Percentiles rank a stretch among this genome's conserved stretches.
Evolutionary conservation across 2,888 invertebrate species (phyloP).

Genomic region (Parochlus steinenii): DNA sequence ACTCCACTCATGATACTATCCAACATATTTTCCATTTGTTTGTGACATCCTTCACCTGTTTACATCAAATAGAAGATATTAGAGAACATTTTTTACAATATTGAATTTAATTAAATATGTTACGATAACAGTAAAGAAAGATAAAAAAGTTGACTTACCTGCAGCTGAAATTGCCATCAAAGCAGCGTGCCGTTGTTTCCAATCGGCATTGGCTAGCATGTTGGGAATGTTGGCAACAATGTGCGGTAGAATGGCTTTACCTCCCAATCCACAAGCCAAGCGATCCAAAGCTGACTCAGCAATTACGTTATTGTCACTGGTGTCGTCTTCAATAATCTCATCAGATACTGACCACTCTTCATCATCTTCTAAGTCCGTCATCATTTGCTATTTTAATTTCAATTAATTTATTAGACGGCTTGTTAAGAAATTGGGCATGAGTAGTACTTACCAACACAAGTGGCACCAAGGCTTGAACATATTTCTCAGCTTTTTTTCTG

Average conservation of each 20-base stretch:
- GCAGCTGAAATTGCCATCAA: constrained; percentile 97
- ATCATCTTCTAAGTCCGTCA: constrained; percentile 89
- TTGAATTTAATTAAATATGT: too few species aligned
- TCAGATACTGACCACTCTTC: constrained; percentile 76
- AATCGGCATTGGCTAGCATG: constrained; percentile 70
- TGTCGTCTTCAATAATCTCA: constrained; percentile 81
- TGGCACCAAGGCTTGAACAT: constrained; percentile 64
- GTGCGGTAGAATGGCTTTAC: constrained; percentile 74
- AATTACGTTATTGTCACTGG: constrained; percentile 85
- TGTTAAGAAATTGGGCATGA: too few species aligned
- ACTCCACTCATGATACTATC: constrained; percentile 84
- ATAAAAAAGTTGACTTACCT: too few species aligned
- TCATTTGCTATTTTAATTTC: too few species aligned
- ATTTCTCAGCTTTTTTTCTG: constrained; percentile 75
- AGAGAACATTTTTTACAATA: too few species aligned
- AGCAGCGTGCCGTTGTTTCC: constrained; percentile 89
- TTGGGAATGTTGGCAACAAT: constrained; percentile 71
- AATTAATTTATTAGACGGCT: too few species aligned
- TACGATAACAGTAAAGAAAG: too few species aligned
- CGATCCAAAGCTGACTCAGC: constrained; percentile 95
- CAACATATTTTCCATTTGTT: constrained; percentile 94
- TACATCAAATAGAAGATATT: too few species aligned
- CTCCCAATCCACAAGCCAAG: constrained; percentile 92
- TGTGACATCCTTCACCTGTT: constrained; percentile 97
- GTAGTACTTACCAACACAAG: constrained; percentile 71